phyloP scores from a whole-genome alignment of 1,140 invertebrate species.

The Solen grandis region DNA sequence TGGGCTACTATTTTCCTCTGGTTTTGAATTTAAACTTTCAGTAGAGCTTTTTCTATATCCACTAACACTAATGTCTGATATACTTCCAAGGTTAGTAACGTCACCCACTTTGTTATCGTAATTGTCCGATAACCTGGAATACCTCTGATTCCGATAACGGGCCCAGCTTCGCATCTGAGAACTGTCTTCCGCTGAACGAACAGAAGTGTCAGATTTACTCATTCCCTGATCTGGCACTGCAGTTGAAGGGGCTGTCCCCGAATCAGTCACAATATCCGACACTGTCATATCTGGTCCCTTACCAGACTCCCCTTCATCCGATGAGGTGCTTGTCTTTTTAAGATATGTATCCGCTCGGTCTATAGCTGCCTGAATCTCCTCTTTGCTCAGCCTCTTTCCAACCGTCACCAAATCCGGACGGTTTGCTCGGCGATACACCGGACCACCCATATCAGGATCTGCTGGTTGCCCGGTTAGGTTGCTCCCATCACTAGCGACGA shows the following conservation, averaged over 20 bases:
- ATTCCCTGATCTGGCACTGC: slow-evolving; percentile 22
- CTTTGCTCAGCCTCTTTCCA: slow-evolving; percentile 65
- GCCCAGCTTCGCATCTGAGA: slow-evolving; percentile 45
- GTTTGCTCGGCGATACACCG: neutral
- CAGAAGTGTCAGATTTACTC: slow-evolving; percentile 32
- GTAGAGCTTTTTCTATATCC: slow-evolving; percentile 43
- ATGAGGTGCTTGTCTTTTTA: slow-evolving; percentile 7
- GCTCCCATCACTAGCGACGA: neutral
- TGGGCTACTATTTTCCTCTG: neutral
- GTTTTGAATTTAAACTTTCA: slow-evolving; percentile 42
- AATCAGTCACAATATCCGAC: slow-evolving; percentile 44
- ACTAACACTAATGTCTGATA: slow-evolving; percentile 54
- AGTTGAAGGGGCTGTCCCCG: slow-evolving; percentile 7
- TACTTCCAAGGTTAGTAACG: slow-evolving; percentile 45
- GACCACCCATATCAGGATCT: neutral
- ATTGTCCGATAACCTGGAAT: slow-evolving; percentile 38
- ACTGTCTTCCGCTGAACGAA: neutral
- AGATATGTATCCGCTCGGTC: slow-evolving; percentile 71
- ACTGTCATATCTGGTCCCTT: slow-evolving; percentile 12
- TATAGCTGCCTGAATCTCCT: slow-evolving; percentile 73
- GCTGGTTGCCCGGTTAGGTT: no score
- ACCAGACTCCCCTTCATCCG: neutral
- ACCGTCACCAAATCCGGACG: neutral
- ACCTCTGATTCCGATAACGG: slow-evolving; percentile 42
- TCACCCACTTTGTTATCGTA: slow-evolving; percentile 55